These are phyloP conservation scores for Acrocephalus kingi DNA, from an alignment of 2,113 vertebrate species.

Conservation along the genomic window DNA sequence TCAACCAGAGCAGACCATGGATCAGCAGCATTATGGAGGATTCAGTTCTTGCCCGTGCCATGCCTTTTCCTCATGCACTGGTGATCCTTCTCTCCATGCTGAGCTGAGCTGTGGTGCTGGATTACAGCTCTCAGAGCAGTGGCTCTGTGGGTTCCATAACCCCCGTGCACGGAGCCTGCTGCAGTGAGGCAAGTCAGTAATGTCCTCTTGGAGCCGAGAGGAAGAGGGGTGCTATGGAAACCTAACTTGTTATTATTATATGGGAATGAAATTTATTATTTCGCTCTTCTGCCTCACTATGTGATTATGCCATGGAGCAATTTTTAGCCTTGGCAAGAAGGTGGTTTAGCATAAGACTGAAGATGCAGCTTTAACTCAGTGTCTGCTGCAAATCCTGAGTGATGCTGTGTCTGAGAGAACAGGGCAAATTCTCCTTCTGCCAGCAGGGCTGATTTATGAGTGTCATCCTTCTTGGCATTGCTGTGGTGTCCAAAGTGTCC, in stretches of 20 bases:
- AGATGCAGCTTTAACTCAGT: background rate
- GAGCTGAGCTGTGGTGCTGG: background rate
- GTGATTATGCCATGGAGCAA: conserved; percentile 23
- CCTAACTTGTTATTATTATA: conserved; percentile 23
- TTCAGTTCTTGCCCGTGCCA: background rate
- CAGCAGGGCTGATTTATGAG: background rate
- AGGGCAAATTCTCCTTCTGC: background rate
- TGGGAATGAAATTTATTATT: conserved; percentile 38
- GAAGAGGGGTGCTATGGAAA: conserved; percentile 58
- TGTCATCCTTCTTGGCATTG: background rate
- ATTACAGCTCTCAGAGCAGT: background rate
- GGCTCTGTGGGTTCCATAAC: background rate
- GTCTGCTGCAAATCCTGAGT: background rate
- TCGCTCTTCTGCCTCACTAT: background rate
- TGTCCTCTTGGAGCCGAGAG: background rate
- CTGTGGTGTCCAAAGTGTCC: background rate
- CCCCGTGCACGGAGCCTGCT: background rate
- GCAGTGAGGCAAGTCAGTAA: background rate
- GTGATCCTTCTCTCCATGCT: rapidly evolving
- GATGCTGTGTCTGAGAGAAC: background rate
- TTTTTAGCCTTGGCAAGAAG: conserved; percentile 64
- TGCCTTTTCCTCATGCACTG: background rate
- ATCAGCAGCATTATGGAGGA: background rate
- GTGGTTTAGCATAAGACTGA: background rate
- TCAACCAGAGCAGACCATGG: rapidly evolving